Evolutionary conservation across 2,797 vertebrate genomes (phyloP).

Genomic region (Myotis planiceps): DNA sequence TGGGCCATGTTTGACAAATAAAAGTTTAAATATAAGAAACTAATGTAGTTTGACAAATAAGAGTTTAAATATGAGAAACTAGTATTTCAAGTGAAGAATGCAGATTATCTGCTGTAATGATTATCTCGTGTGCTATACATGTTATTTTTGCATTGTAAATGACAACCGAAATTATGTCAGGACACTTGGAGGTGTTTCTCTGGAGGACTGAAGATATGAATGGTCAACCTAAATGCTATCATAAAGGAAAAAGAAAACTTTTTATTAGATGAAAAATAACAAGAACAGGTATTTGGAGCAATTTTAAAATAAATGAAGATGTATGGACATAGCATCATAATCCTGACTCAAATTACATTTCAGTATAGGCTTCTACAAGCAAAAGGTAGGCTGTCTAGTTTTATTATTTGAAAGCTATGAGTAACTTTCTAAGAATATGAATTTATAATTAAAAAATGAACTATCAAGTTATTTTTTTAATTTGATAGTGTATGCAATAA

Average conservation of each 20-base stretch:
- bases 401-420: constrained; percentile 24
- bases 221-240: background rate
- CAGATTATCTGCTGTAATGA: background rate
- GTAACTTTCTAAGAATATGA: constrained; percentile 74
- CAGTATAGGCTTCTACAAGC: background rate
- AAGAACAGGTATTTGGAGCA: background rate
- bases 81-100: background rate
- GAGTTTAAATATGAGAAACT: background rate
- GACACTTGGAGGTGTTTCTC: background rate
- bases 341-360: background rate
- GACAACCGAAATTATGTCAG: background rate
- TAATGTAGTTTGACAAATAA: background rate
- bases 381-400: background rate
- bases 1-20: background rate
- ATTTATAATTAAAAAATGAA: constrained; percentile 73
- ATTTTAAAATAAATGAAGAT: background rate
- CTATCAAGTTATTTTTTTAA: background rate
- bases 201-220: background rate
- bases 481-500: background rate
- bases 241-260: background rate
- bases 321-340: background rate
- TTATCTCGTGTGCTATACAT: too few species aligned
- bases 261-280: background rate
- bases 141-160: background rate
- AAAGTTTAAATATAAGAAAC: background rate